Evolutionary conservation across 2,888 invertebrate genomes (phyloP).

Genomic region (Stictocephala bisonia): DNA sequence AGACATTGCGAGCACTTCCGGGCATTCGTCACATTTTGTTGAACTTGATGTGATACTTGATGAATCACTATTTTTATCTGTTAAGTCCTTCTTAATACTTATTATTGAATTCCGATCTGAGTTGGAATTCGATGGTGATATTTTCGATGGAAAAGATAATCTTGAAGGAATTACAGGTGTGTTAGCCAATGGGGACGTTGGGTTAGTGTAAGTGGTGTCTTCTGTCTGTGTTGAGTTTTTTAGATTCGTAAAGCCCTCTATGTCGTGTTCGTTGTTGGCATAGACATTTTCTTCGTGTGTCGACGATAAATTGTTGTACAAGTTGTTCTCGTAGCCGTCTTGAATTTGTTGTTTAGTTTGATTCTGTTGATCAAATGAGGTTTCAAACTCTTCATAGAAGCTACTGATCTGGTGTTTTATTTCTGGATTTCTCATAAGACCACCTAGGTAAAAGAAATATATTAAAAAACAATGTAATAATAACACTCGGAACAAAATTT

Average conservation of each 20-base stretch:
- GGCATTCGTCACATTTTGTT: not conserved
- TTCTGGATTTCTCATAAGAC: no score
- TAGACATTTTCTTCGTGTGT: constrained; percentile 7
- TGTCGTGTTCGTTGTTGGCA: constrained; percentile 8
- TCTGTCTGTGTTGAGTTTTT: not conserved
- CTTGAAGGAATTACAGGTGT: constrained; percentile 8
- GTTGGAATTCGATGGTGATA: not conserved
- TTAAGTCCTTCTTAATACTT: constrained; percentile 25
- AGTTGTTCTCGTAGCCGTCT: constrained; percentile 17
- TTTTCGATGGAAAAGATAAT: not conserved
- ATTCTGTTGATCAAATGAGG: not conserved
- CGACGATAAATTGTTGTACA: constrained; percentile 5
- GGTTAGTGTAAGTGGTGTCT: constrained; percentile 15
- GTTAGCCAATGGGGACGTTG: constrained; percentile 21
- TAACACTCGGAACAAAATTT: no score
- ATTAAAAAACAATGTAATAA: no score
- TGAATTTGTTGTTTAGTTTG: constrained; percentile 2
- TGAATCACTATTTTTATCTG: constrained; percentile 24
- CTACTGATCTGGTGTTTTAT: constrained; percentile 4
- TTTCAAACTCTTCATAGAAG: constrained; percentile 37
- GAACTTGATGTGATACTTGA: constrained; percentile 32
- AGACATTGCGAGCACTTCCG: constrained; percentile 43
- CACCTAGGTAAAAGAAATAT: no score
- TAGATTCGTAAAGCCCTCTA: not conserved
- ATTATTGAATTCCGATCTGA: constrained; percentile 29